These are phyloP conservation scores for Hemichromis elongatus DNA, from an alignment of 2,113 vertebrate genomes.

Conservation along the genomic window DNA sequence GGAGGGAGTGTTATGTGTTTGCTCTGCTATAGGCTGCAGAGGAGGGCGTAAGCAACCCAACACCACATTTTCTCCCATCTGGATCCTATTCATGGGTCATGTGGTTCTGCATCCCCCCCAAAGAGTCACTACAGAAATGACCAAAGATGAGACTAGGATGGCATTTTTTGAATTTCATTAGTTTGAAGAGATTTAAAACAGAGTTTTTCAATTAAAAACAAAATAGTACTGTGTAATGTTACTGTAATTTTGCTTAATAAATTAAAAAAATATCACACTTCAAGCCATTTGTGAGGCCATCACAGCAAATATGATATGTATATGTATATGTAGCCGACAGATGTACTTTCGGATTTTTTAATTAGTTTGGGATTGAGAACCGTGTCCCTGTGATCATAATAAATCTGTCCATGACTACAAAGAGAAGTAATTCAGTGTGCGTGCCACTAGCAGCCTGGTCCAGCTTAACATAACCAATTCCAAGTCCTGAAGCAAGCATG, in stretches of 20 bases:
- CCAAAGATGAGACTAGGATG: background rate
- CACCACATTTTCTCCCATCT: constrained; percentile 46
- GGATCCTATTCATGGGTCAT: constrained; percentile 43
- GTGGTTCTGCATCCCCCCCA: background rate
- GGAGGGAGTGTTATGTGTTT: constrained; percentile 39
- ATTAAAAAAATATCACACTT: background rate
- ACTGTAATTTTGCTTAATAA: background rate
- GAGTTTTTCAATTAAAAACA: background rate
- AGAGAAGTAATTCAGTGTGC: background rate
- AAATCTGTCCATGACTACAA: background rate
- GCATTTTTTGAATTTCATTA: background rate
- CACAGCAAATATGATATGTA: background rate
- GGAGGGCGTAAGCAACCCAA: constrained; percentile 14
- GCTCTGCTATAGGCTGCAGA: constrained; percentile 51
- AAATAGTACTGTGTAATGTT: background rate
- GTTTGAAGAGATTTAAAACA: background rate
- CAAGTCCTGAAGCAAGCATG: background rate
- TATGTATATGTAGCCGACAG: background rate
- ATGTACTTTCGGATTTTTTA: background rate
- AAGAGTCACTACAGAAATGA: background rate
- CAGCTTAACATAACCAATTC: background rate
- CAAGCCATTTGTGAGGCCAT: background rate
- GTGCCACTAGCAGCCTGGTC: background rate
- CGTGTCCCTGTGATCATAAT: background rate
- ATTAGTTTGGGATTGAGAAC: background rate